Conservation (phyloP, 2,888 invertebrate species). For the Campaea margaritaria region DNA sequence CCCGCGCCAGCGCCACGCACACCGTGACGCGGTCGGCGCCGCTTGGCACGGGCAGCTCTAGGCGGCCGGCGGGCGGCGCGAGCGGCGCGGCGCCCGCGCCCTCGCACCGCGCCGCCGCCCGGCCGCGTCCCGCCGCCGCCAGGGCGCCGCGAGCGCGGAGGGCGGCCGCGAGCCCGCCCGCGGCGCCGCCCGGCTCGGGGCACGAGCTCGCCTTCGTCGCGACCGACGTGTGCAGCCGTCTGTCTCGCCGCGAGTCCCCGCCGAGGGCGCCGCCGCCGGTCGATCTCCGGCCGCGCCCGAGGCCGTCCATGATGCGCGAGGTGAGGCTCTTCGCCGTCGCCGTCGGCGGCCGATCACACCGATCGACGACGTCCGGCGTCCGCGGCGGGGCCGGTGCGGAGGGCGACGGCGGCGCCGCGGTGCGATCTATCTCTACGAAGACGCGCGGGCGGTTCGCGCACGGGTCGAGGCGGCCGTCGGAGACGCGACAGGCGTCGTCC, state of each 20-base stretch:
- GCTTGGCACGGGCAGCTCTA: conserved; percentile 7
- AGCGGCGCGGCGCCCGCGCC: not conserved
- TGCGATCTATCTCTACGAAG: conserved; percentile 57
- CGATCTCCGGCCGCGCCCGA: conserved; percentile 25
- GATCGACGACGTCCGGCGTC: not conserved
- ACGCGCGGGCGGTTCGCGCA: conserved; percentile 61
- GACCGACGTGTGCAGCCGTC: conserved; percentile 42
- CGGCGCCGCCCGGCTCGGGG: not conserved
- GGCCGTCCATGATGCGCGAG: conserved; percentile 43
- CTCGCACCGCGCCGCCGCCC: conserved; percentile 34
- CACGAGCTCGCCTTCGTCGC: not conserved
- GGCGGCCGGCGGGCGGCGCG: conserved; percentile 1
- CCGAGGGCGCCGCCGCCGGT: not conserved
- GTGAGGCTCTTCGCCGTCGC: conserved; percentile 14
- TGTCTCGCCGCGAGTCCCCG: not conserved
- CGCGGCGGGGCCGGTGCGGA: conserved; percentile 3
- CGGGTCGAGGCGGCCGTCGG: conserved; percentile 47
- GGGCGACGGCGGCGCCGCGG: conserved; percentile 6
- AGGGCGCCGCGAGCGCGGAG: conserved; percentile 38
- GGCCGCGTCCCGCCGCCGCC: conserved; percentile 52
- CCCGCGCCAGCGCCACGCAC: conserved; percentile 13
- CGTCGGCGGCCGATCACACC: conserved; percentile 9
- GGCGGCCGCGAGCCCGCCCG: conserved; percentile 11
- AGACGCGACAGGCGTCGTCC: conserved; percentile 50
- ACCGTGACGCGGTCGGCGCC: conserved; percentile 27